phyloP scores from a whole-genome alignment of 2,797 vertebrate genomes.

The Tauraco hartlaubi region DNA sequence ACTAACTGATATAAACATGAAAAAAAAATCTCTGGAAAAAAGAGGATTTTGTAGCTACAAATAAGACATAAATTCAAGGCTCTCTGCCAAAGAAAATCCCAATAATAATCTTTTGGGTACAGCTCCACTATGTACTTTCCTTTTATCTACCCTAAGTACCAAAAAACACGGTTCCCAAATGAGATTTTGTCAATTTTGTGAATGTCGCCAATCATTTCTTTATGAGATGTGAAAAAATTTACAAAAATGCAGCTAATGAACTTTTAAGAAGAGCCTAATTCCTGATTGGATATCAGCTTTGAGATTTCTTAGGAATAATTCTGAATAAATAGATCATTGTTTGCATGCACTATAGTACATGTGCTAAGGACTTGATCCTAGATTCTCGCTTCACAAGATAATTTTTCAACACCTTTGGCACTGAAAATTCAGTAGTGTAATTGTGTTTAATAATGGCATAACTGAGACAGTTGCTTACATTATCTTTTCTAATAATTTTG shows the following conservation, averaged over 20 bases:
- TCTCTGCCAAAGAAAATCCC: neutral
- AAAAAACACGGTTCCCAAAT: neutral
- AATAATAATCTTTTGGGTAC: neutral
- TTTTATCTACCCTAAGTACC: neutral
- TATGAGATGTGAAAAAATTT: neutral
- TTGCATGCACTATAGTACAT: neutral
- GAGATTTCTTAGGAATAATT: neutral
- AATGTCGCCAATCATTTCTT: neutral
- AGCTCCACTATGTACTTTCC: neutral
- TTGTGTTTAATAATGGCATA: neutral
- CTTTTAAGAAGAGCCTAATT: neutral
- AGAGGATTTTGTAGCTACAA: neutral
- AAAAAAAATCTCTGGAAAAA: neutral
- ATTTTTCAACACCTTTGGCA: neutral
- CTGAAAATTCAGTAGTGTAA: neutral
- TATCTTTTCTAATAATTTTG: neutral
- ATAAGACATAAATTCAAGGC: neutral
- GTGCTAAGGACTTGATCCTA: neutral
- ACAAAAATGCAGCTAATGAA: neutral
- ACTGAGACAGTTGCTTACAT: neutral
- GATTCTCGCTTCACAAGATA: neutral
- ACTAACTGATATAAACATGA: neutral
- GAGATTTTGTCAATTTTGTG: neutral
- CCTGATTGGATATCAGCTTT: neutral
- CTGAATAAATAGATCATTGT: neutral